Base-by-base conservation (phyloP, 1,140 invertebrate genomes). In the Nephila pilipes region DNA sequence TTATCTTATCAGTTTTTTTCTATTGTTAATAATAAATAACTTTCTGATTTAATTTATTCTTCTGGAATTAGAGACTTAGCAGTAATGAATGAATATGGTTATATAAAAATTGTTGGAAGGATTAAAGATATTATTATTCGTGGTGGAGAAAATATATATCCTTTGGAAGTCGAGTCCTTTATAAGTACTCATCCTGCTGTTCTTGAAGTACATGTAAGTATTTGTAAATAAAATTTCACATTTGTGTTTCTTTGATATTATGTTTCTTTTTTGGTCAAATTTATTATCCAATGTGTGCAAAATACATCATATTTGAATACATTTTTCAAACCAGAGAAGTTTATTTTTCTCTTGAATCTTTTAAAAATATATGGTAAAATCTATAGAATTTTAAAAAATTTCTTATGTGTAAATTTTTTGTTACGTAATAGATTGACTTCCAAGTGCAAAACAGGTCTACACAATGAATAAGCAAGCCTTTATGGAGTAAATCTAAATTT, bases 101-200 rank as follows among this genome's bases (percentile, higher is more conserved):
- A 98, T 94, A 97, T 97, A 0, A 95, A 96, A 92, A 97, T 99
- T 90, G 97, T 98, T 58, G 98, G 98, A 3, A 96, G 98, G 85
- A 95, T 97, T 3, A 99, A 99, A 95, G 98, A 99, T 94, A 97
- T 99, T 96, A 97, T 99, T 65, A 99, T 98, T 57, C 96, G 98
- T 91, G 98, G 98, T 79, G 98, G 98, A 54, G 98, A 99, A 95
- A 99, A 99, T 95, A 97, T 99, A 87, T 97, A 97, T 95, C 98
- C 98, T 0, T 97, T 96, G 63, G 98, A 99, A 96, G 97, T 99
- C 90, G 98, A 99, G 96, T 96, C 98, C 94, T 97, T 98, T 94
- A 94, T 98, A 0, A 97, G 97, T 94, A 96, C 96, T 22, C 98
- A 99, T 96, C 97, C 97, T 0, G 95, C 87, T 54, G 38, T 94